Percentiles rank a stretch among this genome's conserved stretches.
These are phyloP conservation scores for Rhamphomyia laevipes DNA, from an alignment of 2,888 invertebrate species.

Conservation along the genomic window DNA sequence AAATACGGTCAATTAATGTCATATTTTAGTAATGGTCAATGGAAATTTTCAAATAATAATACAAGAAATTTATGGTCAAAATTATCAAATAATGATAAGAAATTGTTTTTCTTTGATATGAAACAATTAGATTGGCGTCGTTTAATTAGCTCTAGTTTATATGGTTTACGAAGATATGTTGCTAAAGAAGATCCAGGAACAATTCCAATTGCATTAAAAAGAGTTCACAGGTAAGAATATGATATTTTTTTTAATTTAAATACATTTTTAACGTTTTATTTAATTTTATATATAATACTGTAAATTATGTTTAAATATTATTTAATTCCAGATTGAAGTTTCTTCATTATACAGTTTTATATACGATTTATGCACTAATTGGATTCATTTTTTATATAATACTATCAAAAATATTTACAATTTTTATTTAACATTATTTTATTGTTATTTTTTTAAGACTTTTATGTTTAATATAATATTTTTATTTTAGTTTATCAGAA, in stretches of 20 bases:
- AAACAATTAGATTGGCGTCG: slow-evolving; percentile 53
- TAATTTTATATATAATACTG: no score
- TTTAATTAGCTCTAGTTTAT: slow-evolving; percentile 42
- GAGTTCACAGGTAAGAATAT: slow-evolving; percentile 43
- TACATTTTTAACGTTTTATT: no score
- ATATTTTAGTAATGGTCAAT: slow-evolving; percentile 64
- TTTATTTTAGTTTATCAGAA: no score
- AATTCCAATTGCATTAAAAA: slow-evolving; percentile 48
- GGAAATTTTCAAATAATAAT: slow-evolving; percentile 56
- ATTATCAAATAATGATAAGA: slow-evolving; percentile 33
- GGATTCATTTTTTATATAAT: slow-evolving; percentile 11
- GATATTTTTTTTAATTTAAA: no score
- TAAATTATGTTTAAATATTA: no score
- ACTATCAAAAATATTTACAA: neutral
- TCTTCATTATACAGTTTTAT: slow-evolving; percentile 14
- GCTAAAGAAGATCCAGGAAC: slow-evolving; percentile 65
- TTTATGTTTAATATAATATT: no score
- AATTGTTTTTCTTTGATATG: slow-evolving; percentile 64
- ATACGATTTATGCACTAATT: slow-evolving; percentile 8
- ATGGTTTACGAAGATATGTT: slow-evolving; percentile 61
- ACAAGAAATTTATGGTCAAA: slow-evolving; percentile 37
- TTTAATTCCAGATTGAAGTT: slow-evolving; percentile 11
- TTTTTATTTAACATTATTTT: no score
- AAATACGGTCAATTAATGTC: slow-evolving; percentile 59
- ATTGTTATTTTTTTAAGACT: no score